These are phyloP conservation scores for Hylyphantes graminicola DNA, from an alignment of 1,140 invertebrate genomes.

Conservation along the genomic window DNA sequence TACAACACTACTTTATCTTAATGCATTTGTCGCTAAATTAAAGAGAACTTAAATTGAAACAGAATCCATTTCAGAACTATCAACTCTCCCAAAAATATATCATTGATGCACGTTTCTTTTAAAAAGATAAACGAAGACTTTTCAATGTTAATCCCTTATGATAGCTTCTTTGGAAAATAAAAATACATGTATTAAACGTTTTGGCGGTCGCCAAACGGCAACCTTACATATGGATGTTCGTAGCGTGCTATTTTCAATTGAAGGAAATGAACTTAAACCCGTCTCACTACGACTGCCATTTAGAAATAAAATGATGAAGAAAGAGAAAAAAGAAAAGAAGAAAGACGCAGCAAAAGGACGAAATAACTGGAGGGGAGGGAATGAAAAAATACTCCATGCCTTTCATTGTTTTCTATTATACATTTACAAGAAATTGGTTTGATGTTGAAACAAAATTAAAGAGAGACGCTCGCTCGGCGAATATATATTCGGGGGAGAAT, in stretches of 20 bases:
- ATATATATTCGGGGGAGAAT: slow-evolving; percentile 51
- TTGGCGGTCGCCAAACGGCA: slow-evolving; percentile 46
- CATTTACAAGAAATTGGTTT: slow-evolving; percentile 61
- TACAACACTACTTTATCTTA: too few relatives aligned
- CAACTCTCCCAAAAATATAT: background rate
- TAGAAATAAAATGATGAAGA: slow-evolving; percentile 54
- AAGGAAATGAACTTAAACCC: slow-evolving; percentile 60
- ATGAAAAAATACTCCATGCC: slow-evolving; percentile 26
- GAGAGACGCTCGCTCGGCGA: slow-evolving; percentile 25
- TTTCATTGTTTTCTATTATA: slow-evolving; percentile 61
- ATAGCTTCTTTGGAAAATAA: too few relatives aligned
- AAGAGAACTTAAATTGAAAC: too few relatives aligned
- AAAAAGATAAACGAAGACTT: too few relatives aligned
- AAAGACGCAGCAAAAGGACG: slow-evolving; percentile 4
- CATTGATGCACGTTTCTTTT: too few relatives aligned
- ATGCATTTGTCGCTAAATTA: too few relatives aligned
- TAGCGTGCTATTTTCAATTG: slow-evolving; percentile 58
- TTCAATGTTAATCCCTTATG: too few relatives aligned
- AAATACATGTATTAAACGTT: background rate
- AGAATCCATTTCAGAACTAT: background rate
- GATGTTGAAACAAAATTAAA: slow-evolving; percentile 61
- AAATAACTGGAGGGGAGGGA: background rate
- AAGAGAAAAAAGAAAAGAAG: slow-evolving; percentile 6
- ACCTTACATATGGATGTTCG: slow-evolving; percentile 46
- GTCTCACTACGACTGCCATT: slow-evolving; percentile 59